Percentiles rank a stretch among this genome's conserved stretches.
Conservation (phyloP, 2,113 vertebrate genomes). For the Corythoichthys intestinalis region DNA sequence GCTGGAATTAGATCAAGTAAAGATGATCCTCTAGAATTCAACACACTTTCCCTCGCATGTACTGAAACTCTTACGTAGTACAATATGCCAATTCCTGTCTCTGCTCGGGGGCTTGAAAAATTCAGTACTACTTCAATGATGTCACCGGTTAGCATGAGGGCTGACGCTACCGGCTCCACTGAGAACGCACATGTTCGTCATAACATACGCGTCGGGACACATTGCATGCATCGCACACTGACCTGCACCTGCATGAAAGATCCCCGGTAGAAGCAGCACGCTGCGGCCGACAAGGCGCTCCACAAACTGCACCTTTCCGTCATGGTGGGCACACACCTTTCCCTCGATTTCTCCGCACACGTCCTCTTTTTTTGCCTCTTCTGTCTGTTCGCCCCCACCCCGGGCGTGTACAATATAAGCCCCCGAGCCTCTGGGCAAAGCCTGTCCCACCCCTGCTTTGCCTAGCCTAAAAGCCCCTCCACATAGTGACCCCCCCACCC, state of each 20-base stretch:
- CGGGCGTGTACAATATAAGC: constrained; percentile 16
- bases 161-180: constrained; percentile 39
- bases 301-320: constrained; percentile 96
- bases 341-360: constrained; percentile 22
- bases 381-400: constrained; percentile 30
- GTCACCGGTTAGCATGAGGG: constrained; percentile 44
- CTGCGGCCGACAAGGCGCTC: constrained; percentile 94
- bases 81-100: not conserved
- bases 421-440: constrained; percentile 35
- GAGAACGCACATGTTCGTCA: not conserved
- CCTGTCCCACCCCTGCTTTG: constrained; percentile 52
- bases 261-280: constrained; percentile 98
- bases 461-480: constrained; percentile 54
- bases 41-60: constrained; percentile 20
- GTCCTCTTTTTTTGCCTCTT: constrained; percentile 13
- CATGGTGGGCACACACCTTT: constrained; percentile 75
- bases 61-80: constrained; percentile 5
- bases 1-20: constrained; percentile 60
- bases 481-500: constrained; percentile 47
- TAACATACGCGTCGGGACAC: not conserved
- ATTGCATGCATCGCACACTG: constrained; percentile 55
- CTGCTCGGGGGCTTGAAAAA: constrained; percentile 27
- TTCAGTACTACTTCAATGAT: constrained; percentile 38
- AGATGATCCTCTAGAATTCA: constrained; percentile 48
- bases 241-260: constrained; percentile 99